phyloP scores from a whole-genome alignment of 2,888 invertebrate species.

The Microctonus aethiopoides region DNA sequence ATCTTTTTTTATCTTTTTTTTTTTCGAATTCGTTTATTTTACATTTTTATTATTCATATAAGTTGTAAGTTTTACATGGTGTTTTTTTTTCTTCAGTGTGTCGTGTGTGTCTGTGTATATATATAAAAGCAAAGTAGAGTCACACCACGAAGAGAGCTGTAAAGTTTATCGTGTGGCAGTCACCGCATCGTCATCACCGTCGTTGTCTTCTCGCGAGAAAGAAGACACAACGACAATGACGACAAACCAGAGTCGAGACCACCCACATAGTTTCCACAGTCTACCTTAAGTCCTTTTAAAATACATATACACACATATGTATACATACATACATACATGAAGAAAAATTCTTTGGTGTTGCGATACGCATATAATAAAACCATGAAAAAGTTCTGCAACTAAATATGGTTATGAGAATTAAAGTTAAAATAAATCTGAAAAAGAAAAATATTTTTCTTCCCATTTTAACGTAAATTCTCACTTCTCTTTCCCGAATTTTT shows the following conservation, averaged over 20 bases:
- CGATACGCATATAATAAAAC: too few relatives aligned
- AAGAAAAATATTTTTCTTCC: not conserved
- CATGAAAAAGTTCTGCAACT: too few relatives aligned
- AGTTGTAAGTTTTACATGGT: too few relatives aligned
- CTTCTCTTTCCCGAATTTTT: not conserved
- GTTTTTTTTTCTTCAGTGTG: too few relatives aligned
- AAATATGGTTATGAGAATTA: not conserved
- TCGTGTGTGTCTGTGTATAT: too few relatives aligned
- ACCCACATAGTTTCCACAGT: constrained; percentile 23
- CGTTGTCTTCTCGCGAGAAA: not conserved
- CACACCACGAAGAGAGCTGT: constrained; percentile 23
- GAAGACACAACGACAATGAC: not conserved
- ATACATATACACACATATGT: not conserved
- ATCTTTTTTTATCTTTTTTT: too few relatives aligned
- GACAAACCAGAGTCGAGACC: constrained; percentile 7
- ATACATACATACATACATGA: too few relatives aligned
- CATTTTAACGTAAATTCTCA: not conserved
- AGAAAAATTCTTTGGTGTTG: not conserved
- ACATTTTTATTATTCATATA: not conserved
- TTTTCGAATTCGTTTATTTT: not conserved
- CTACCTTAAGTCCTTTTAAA: constrained; percentile 14
- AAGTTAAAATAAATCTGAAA: too few relatives aligned
- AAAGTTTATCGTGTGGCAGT: constrained; percentile 28
- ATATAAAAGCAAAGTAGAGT: not conserved
- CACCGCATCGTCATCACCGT: not conserved